Percentiles rank a stretch among this genome's conserved stretches.
phyloP scores from a whole-genome alignment of 2,113 vertebrate species.

The Aldabrachelys gigantea region DNA sequence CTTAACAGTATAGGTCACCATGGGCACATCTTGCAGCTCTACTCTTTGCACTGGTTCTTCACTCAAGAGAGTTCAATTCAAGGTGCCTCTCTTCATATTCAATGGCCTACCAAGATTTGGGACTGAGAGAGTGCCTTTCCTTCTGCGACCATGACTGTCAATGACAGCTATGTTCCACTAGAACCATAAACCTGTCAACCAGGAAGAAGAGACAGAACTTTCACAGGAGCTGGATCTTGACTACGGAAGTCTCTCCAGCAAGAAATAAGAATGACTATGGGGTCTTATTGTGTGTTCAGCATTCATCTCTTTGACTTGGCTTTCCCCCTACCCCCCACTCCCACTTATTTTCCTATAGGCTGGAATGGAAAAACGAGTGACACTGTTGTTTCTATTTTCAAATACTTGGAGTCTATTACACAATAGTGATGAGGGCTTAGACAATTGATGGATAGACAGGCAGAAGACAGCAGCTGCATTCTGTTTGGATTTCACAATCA shows the following conservation, averaged over 20 bases:
- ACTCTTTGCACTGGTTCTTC: neutral
- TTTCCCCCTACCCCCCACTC: neutral
- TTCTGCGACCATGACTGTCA: neutral
- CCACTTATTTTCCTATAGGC: neutral
- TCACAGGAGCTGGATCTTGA: neutral
- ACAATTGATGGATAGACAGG: neutral
- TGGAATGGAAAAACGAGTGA: too few species aligned
- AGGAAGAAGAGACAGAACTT: neutral
- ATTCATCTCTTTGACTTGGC: neutral
- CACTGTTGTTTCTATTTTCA: neutral
- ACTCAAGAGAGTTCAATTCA: neutral
- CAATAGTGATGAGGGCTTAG: neutral
- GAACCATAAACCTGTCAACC: neutral
- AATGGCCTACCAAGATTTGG: neutral
- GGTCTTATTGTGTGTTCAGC: accelerated
- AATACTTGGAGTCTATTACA: neutral
- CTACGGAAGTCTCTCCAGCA: neutral
- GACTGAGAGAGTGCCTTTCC: neutral
- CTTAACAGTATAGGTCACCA: neutral
- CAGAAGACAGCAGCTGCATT: neutral
- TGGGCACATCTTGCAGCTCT: accelerated
- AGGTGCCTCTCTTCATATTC: neutral
- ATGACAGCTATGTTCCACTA: neutral
- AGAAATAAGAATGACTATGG: neutral
- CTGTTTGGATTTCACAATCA: neutral